These are phyloP conservation scores for Apteryx mantelli DNA, from an alignment of 2,113 vertebrate genomes.

Conservation along the genomic window DNA sequence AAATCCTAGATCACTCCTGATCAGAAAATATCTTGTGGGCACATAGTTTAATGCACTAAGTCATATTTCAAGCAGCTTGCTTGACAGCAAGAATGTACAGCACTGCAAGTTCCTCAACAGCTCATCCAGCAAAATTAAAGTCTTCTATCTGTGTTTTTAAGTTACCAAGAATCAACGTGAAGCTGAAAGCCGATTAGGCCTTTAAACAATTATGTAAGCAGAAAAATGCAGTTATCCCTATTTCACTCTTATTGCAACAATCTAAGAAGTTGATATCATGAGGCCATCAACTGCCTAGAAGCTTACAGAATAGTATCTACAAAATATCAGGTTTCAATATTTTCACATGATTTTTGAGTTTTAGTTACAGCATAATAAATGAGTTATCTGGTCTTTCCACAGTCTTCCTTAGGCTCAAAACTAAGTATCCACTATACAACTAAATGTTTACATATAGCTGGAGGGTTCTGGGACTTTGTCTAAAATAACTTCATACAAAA, in stretches of 20 bases:
- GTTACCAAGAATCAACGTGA: neutral
- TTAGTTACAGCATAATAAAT: neutral
- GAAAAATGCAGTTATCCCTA: neutral
- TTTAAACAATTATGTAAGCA: neutral
- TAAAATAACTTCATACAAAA: conserved; percentile 47
- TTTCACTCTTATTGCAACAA: neutral
- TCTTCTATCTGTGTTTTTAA: neutral
- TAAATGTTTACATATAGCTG: conserved; percentile 7
- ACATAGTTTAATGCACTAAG: neutral
- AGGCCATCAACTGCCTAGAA: neutral
- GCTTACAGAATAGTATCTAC: neutral
- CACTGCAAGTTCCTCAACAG: neutral
- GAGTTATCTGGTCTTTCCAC: neutral
- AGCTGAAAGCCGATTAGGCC: neutral
- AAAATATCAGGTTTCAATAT: neutral
- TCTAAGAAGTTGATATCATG: neutral
- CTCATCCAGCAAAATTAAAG: neutral
- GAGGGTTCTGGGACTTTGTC: conserved; percentile 33
- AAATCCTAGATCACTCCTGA: neutral
- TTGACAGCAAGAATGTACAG: neutral
- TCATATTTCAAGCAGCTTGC: neutral
- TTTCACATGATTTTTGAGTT: neutral
- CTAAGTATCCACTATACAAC: neutral
- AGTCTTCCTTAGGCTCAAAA: neutral
- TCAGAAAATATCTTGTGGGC: neutral